Evolutionary conservation across 23 tunicate species (phyloP).

Genomic region (Aplidium turbinatum): DNA sequence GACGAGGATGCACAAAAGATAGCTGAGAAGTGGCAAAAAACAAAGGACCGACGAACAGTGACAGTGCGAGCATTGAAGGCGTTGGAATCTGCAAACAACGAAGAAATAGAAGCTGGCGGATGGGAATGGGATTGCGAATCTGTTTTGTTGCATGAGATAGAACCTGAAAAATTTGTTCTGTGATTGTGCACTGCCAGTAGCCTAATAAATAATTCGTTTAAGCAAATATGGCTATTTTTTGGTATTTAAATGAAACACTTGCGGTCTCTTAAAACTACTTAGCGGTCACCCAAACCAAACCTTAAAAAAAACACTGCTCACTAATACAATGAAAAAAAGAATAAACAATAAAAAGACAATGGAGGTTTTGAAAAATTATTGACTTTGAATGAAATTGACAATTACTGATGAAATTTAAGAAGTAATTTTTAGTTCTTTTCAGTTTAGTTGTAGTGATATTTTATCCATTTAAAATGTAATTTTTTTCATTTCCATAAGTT

Average conservation of each 20-base stretch:
- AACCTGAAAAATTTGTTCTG: constrained; percentile 31
- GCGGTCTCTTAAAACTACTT: constrained; percentile 17
- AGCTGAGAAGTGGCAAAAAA: constrained; percentile 45
- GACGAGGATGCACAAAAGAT: constrained; percentile 30
- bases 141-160: constrained; percentile 28
- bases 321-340: too few species aligned
- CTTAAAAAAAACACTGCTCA: constrained; percentile 28
- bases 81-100: constrained; percentile 41
- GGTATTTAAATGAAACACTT: constrained; percentile 13
- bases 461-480: too few species aligned
- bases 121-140: constrained; percentile 22
- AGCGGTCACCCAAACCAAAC: constrained; percentile 21
- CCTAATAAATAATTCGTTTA: neutral
- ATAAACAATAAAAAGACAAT: too few species aligned
- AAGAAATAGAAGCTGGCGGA: constrained; percentile 22
- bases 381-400: too few species aligned
- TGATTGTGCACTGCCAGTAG: constrained; percentile 19
- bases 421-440: too few species aligned
- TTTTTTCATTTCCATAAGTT: too few species aligned
- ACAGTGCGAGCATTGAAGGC: constrained; percentile 37
- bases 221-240: constrained; percentile 11
- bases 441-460: too few species aligned
- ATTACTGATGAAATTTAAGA: too few species aligned
- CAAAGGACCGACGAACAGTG: constrained; percentile 40
- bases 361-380: too few species aligned